Base-by-base conservation (phyloP, 2,113 vertebrate species). In the Athene cunicularia region DNA sequence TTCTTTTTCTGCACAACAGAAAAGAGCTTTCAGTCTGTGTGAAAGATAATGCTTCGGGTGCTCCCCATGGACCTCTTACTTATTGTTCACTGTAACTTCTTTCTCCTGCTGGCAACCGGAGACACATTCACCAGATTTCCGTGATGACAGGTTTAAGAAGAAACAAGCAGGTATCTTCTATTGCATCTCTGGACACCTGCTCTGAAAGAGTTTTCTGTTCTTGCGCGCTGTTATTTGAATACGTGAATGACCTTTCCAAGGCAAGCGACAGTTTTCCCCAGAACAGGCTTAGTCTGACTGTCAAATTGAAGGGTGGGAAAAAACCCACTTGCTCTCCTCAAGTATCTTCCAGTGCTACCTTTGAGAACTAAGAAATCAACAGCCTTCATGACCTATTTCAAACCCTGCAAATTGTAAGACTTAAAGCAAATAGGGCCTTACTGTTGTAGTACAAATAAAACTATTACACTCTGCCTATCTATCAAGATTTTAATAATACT, bases 171-270 rank as follows among this genome's bases (percentile, higher is more conserved):
- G 0, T 55, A 91, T 63, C 77, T 75, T 50, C 88, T 89, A 5
- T 6, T 90, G 66, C 71, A 50, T 63, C 89, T 90, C 91, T 91
- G 84, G 93, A 82, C 86, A 94, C 62, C 89, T 93, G 70, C 50
- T 95, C 71, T 91, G 56, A 95, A 92, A 92, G 63, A 30, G 39
- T 81, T 82, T 79, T 86, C 59, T 93, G 84, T 88, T 95, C 67
- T 55, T 59, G 64, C 2, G 1, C 3, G 4, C 55, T 76, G 56
- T 41, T 86, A 64, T 64, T 94, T 87, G 77, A 86, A 82, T 86
- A 93, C 1, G 2, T 5, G 33, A 80, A 76, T 39, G 74, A 91
- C 77, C 80, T 79, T 85, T 49, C 53, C 43, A 87, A 80, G 26
- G 35, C 45, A 62, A 94, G 79, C 0, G 0, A 49, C 45, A 53